These are phyloP conservation scores for Nyctibius grandis DNA, from an alignment of 2,797 vertebrate genomes.

Conservation along the genomic window DNA sequence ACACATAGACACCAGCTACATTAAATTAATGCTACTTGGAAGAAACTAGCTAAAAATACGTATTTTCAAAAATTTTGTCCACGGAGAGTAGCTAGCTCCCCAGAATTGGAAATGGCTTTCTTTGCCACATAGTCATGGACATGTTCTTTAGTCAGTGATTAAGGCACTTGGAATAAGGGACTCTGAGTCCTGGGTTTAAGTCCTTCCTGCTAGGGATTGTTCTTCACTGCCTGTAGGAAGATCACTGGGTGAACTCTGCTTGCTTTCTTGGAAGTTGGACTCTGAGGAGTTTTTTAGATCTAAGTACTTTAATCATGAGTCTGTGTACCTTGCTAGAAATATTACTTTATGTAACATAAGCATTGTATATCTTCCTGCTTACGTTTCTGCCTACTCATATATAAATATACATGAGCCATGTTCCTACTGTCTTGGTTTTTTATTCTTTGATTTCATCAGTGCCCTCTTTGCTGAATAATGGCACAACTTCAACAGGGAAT, in stretches of 20 bases:
- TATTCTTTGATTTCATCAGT: neutral
- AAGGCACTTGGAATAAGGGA: neutral
- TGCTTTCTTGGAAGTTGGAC: neutral
- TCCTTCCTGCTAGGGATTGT: neutral
- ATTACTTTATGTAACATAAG: neutral
- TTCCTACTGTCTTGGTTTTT: neutral
- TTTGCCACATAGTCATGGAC: neutral
- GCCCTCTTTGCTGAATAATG: neutral
- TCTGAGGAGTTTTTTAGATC: neutral
- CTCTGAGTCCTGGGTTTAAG: neutral
- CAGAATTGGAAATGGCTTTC: neutral
- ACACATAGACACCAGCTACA: accelerated
- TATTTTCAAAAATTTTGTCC: neutral
- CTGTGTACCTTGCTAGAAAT: neutral
- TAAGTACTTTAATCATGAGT: neutral
- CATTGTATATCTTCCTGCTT: neutral
- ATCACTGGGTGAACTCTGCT: neutral
- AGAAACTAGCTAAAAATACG: neutral
- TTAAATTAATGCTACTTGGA: neutral
- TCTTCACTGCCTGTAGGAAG: neutral
- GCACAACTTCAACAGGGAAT: neutral
- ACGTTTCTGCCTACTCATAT: neutral
- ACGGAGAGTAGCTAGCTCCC: neutral
- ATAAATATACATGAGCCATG: neutral
- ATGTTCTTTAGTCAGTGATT: neutral